Conservation (phyloP, 2,113 vertebrate species). For the Tauraco erythrolophus region DNA sequence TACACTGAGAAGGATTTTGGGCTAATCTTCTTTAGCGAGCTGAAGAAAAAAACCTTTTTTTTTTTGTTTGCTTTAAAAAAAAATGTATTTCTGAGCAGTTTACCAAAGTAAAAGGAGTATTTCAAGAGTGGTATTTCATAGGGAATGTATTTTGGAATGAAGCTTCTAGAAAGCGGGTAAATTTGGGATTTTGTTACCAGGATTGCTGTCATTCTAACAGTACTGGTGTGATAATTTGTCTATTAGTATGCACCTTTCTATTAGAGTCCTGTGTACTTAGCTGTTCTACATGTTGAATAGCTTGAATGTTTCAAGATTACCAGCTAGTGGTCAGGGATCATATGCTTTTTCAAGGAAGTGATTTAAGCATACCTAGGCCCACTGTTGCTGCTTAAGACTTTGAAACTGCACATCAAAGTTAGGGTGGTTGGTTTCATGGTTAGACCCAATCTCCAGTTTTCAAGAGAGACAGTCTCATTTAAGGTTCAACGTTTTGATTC, state of each 20-base stretch:
- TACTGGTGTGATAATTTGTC: background rate
- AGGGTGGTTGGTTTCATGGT: too few relatives aligned
- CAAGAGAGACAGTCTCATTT: background rate
- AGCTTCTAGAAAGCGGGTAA: background rate
- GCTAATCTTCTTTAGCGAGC: background rate
- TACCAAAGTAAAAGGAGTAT: background rate
- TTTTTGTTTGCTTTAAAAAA: background rate
- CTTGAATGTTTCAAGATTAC: constrained; percentile 31
- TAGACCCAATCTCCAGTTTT: too few relatives aligned
- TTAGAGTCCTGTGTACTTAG: background rate
- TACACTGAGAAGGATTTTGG: background rate
- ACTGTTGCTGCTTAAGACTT: too few relatives aligned
- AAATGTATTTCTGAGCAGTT: background rate
- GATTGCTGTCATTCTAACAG: background rate
- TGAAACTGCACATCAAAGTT: too few relatives aligned
- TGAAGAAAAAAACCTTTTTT: background rate
- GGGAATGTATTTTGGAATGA: background rate
- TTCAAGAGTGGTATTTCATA: background rate
- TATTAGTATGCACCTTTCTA: background rate
- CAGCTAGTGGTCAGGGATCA: background rate
- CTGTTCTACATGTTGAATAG: background rate
- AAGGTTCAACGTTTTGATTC: background rate
- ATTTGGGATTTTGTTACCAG: background rate
- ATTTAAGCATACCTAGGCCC: background rate
- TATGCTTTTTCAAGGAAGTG: background rate